phyloP scores from a whole-genome alignment of 2,113 vertebrate genomes.

The Apaloderma vittatum region DNA sequence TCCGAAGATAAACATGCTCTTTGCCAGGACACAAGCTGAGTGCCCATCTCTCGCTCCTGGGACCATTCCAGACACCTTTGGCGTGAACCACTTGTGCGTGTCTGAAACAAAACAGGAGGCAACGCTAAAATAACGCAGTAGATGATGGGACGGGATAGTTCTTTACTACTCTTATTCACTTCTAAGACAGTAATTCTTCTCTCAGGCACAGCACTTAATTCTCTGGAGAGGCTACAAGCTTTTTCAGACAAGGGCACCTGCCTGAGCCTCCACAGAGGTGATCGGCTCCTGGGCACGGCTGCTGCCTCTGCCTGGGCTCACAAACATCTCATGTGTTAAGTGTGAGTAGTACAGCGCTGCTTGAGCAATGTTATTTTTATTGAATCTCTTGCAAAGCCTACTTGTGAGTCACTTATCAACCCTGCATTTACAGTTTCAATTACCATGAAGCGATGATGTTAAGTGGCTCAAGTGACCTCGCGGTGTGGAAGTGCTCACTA shows the following conservation, averaged over 20 bases:
- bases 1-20: constrained; percentile 97
- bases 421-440: background rate
- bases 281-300: background rate
- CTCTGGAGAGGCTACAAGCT: background rate
- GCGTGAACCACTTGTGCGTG: constrained; percentile 93
- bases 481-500: fast-evolving
- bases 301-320: background rate
- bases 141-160: background rate
- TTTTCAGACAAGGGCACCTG: background rate
- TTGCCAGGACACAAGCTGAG: constrained; percentile 92
- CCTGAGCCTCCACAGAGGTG: background rate
- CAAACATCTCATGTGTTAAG: background rate
- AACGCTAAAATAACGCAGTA: background rate
- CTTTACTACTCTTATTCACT: background rate
- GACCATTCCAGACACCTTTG: constrained; percentile 90
- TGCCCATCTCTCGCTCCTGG: constrained; percentile 96
- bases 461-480: background rate
- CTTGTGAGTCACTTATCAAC: background rate
- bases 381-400: background rate
- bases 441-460: background rate
- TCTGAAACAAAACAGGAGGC: constrained; percentile 76
- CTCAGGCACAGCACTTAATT: background rate
- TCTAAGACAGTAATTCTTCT: background rate
- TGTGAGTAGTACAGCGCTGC: background rate
- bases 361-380: background rate